phyloP scores from a whole-genome alignment of 1,140 invertebrate genomes.

The Cherax destructor region DNA sequence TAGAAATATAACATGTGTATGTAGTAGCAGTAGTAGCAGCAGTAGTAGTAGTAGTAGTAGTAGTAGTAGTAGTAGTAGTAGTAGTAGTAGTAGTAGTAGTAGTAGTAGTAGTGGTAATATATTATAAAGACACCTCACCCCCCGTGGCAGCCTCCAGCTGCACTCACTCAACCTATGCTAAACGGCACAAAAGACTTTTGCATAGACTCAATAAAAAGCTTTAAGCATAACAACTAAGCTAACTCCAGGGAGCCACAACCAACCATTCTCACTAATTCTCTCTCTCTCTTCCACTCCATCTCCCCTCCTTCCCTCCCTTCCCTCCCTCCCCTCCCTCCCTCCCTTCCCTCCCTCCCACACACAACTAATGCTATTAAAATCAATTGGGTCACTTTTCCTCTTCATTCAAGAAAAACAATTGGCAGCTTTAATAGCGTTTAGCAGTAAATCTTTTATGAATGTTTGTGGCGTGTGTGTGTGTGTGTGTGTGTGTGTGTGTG shows the following conservation, averaged over 20 bases:
- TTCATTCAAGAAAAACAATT: neutral
- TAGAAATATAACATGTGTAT: no score
- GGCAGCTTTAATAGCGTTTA: slow-evolving; percentile 1
- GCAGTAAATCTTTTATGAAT: slow-evolving; percentile 15
- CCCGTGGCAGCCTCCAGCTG: no score
- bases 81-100: neutral
- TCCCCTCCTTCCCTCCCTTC: neutral
- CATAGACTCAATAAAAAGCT: neutral
- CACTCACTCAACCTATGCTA: no score
- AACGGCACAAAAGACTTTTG: neutral
- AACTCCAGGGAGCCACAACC: no score
- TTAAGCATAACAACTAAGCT: no score
- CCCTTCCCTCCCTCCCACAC: no score
- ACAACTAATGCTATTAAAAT: neutral
- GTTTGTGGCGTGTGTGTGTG: no score
- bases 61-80: neutral
- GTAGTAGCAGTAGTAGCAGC: no score
- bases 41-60: neutral
- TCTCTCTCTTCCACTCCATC: neutral
- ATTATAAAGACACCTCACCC: no score
- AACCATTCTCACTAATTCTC: no score
- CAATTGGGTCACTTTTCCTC: neutral
- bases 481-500: no score
- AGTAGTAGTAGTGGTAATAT: neutral
- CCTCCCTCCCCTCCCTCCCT: neutral